These are phyloP conservation scores for Diuraphis noxia DNA, from an alignment of 1,140 invertebrate species.

Conservation along the genomic window DNA sequence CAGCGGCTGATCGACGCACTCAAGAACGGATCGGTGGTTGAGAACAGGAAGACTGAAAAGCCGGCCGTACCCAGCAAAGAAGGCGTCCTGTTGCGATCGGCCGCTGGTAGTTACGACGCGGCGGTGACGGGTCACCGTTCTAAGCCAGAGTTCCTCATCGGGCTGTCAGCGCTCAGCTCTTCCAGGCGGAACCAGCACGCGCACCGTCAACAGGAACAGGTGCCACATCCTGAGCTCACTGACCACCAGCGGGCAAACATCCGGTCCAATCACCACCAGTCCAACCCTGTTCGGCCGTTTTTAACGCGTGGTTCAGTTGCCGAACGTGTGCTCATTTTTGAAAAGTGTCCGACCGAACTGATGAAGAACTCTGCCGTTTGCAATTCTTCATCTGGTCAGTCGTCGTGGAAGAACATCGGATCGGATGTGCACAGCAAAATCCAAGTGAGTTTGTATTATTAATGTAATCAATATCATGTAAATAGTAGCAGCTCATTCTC, in stretches of 20 bases:
- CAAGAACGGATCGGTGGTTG: conserved; percentile 73
- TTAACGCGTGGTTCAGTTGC: conserved; percentile 87
- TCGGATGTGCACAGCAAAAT: conserved; percentile 71
- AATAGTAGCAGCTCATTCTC: neutral
- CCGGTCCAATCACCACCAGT: conserved; percentile 39
- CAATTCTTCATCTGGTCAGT: conserved; percentile 61
- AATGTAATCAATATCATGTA: neutral
- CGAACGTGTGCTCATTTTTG: conserved; percentile 87
- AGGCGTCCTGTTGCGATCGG: conserved; percentile 55
- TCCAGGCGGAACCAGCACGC: conserved; percentile 54
- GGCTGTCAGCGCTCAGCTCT: conserved; percentile 39
- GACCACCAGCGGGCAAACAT: conserved; percentile 68
- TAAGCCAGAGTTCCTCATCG: conserved; percentile 59
- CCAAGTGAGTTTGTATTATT: conserved; percentile 67
- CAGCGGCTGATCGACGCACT: conserved; percentile 77
- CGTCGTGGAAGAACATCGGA: conserved; percentile 66
- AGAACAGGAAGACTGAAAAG: conserved; percentile 56
- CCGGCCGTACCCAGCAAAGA: conserved; percentile 56
- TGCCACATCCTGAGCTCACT: conserved; percentile 72
- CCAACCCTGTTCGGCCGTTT: conserved; percentile 78
- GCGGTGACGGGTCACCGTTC: conserved; percentile 58
- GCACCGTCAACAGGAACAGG: conserved; percentile 56
- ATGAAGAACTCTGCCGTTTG: conserved; percentile 67
- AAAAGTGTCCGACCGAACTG: conserved; percentile 83
- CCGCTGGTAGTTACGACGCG: conserved; percentile 26